Conservation (phyloP, 2,797 vertebrate genomes). For the Pseudocheirus occidentalis region DNA sequence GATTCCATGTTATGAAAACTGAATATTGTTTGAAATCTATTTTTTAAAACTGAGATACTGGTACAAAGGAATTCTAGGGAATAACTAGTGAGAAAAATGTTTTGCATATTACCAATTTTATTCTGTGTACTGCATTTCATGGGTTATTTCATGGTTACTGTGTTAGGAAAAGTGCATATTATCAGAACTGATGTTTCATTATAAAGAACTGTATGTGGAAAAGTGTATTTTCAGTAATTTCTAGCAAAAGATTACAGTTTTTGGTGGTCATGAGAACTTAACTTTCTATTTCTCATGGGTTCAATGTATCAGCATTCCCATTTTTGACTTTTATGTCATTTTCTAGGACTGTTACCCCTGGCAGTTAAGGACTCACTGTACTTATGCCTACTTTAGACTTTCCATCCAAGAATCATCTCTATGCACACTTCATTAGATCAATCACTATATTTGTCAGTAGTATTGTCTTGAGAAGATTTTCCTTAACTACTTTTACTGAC, state of each 20-base stretch:
- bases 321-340: background rate
- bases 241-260: background rate
- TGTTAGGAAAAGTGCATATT: background rate
- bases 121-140: background rate
- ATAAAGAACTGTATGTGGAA: background rate
- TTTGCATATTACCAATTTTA: background rate
- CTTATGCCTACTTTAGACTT: background rate
- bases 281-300: no score
- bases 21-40: background rate
- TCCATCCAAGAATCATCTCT: background rate
- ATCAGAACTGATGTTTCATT: background rate
- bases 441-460: no score
- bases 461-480: background rate
- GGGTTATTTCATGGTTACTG: background rate
- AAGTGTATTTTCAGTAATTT: background rate
- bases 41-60: background rate
- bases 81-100: background rate
- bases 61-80: background rate
- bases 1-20: background rate
- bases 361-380: background rate
- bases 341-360: background rate
- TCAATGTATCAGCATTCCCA: background rate
- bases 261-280: background rate
- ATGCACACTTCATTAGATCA: background rate
- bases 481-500: background rate